Conservation (phyloP, 2,888 invertebrate genomes). For the Amiota communis region DNA sequence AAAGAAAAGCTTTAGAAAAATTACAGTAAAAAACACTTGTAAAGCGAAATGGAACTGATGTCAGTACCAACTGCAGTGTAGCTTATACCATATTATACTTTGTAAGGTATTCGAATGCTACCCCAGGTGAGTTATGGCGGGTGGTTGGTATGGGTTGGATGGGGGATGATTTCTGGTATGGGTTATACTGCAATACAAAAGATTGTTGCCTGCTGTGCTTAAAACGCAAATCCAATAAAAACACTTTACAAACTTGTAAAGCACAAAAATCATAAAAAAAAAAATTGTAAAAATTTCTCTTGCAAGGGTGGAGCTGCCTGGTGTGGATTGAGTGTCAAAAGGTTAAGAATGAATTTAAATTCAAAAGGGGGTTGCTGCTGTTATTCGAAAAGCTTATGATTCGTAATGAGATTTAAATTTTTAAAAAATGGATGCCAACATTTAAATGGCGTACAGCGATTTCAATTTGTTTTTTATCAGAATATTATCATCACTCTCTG, state of each 20-base stretch:
- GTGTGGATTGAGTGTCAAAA: neutral
- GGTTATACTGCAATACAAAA: neutral
- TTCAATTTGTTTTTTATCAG: too few species aligned
- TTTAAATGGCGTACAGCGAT: neutral
- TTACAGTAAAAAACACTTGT: too few species aligned
- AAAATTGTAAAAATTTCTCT: slow-evolving; percentile 22
- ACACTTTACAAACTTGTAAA: slow-evolving; percentile 68
- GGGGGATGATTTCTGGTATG: slow-evolving; percentile 31
- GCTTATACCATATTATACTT: slow-evolving; percentile 67
- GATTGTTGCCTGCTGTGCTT: slow-evolving; percentile 13
- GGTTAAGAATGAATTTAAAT: slow-evolving; percentile 37
- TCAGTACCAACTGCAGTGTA: slow-evolving; percentile 65
- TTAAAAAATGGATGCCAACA: slow-evolving; percentile 29
- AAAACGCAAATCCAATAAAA: slow-evolving; percentile 68
- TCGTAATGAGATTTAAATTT: slow-evolving; percentile 27
- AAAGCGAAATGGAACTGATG: slow-evolving; percentile 49
- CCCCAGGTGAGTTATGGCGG: slow-evolving; percentile 16
- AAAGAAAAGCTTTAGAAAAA: slow-evolving; percentile 14
- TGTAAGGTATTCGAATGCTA: slow-evolving; percentile 24
- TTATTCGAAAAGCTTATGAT: neutral
- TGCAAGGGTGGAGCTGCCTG: too few species aligned
- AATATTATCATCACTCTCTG: too few species aligned
- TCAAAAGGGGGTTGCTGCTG: slow-evolving; percentile 9
- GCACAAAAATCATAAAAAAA: slow-evolving; percentile 57
- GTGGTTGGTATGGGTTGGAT: slow-evolving; percentile 11